Evolutionary conservation across 2,113 vertebrate genomes (phyloP).

Genomic region (Colaptes auratus): DNA sequence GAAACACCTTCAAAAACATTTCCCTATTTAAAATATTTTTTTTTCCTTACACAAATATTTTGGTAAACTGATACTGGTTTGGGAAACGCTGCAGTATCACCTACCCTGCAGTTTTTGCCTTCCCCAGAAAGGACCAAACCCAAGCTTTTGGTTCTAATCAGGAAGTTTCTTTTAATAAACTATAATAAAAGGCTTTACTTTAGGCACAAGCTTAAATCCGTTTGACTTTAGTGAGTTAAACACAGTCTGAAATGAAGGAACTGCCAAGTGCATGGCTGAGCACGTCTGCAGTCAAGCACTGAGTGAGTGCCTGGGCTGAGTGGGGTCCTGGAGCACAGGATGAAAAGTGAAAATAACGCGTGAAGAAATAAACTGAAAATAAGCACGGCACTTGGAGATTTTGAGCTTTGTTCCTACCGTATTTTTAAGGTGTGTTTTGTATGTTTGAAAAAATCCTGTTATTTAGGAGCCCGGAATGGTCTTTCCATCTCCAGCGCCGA

Average conservation of each 20-base stretch:
- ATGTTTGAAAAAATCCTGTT: slow-evolving; percentile 27
- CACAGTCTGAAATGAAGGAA: background rate
- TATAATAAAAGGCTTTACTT: background rate
- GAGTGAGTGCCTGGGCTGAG: background rate
- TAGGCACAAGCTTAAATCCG: background rate
- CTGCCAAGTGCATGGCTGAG: background rate
- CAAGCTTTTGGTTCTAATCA: background rate
- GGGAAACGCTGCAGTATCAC: background rate
- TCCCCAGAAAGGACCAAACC: background rate
- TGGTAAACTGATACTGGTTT: background rate
- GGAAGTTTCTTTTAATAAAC: background rate
- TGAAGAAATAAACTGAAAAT: slow-evolving; percentile 17
- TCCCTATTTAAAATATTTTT: background rate
- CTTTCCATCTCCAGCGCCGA: background rate
- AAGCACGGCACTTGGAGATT: background rate
- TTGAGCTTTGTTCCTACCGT: slow-evolving; percentile 34
- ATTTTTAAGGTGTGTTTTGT: slow-evolving; percentile 55
- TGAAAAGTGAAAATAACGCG: slow-evolving; percentile 16
- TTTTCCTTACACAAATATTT: background rate
- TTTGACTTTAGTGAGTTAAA: background rate
- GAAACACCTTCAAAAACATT: background rate
- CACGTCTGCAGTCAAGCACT: background rate
- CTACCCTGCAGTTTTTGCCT: background rate
- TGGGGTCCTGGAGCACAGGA: background rate
- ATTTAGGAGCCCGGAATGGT: slow-evolving; percentile 1